Base-by-base conservation (phyloP, 2,113 vertebrate genomes). In the Ictalurus furcatus region DNA sequence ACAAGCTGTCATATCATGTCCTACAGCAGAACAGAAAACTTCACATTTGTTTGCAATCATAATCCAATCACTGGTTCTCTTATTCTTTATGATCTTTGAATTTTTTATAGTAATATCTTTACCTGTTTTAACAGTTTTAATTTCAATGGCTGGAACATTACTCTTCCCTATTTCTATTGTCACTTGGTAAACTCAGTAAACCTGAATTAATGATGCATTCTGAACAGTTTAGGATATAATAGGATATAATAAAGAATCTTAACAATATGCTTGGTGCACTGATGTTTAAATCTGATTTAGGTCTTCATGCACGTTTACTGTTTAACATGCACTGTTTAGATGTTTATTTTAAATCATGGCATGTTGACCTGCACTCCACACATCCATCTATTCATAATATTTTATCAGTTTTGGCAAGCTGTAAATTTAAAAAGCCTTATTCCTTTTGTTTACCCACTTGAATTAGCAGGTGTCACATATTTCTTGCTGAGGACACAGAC, bases 401-500 rank as follows among this genome's bases (percentile, higher is more conserved):
- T 65, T 37, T 6, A n/a, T 59, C 21, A 44, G 25, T 81, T 69
- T 80, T 69, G 44, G 14, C 37, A 87, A 34, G 37, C 23, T 21
- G 28, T 52, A 80, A 8, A 16, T 86, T 81, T 78, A 4, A 40
- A 37, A 76, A 21, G 30, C 54, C 34, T n/a, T 69, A 69, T 81
- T 21, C 17, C 73, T 52, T 63, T 81, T 76, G 23, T 52, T 65
- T 48, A 21, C 56, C 21, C 19, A 14, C 37, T 63, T 71, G 14
- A 30, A 63, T 67, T 76, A 14, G 17, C 78, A 37, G 63, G 54
- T 85, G 54, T 88, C 65, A 73, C 25, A 81, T 76, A 86, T 86
- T 87, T 88, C 63, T n/a, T 58, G 86, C 71, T 0, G 76, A 69
- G 89, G 65, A 89, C 81, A 80, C n/a, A n/a, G 28, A 67, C 28